Conservation (phyloP, 2,888 invertebrate species). For the Hypomecis atomaria region DNA sequence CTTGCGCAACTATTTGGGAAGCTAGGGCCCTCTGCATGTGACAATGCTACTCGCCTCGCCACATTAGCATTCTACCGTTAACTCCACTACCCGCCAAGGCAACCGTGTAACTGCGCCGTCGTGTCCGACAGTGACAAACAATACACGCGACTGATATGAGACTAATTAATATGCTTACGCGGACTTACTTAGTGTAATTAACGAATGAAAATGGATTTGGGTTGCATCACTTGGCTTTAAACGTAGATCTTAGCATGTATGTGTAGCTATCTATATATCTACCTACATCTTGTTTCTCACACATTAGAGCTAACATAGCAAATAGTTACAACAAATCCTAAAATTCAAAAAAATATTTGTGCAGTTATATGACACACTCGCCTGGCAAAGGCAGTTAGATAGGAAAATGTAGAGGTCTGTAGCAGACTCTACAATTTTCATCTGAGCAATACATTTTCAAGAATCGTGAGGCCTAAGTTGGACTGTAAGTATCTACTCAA, state of each 20-base stretch:
- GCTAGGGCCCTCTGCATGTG: conserved; percentile 57
- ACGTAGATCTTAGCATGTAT: too few species aligned
- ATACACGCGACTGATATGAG: conserved; percentile 39
- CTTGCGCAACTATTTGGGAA: conserved; percentile 76
- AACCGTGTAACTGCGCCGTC: conserved; percentile 38
- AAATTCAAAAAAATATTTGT: too few species aligned
- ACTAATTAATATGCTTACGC: conserved; percentile 44
- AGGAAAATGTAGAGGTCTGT: too few species aligned
- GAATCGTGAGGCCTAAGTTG: neutral
- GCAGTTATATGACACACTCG: too few species aligned
- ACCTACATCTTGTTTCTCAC: too few species aligned
- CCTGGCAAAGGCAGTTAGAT: too few species aligned
- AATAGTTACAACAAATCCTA: too few species aligned
- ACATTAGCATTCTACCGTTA: conserved; percentile 83
- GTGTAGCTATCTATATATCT: too few species aligned
- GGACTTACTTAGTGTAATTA: conserved; percentile 42
- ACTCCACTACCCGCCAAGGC: conserved; percentile 53
- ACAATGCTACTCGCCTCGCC: conserved; percentile 64
- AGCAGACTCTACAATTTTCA: too few species aligned
- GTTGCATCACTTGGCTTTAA: conserved; percentile 42
- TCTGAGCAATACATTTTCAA: too few species aligned
- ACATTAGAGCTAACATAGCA: too few species aligned
- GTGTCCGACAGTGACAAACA: conserved; percentile 38
- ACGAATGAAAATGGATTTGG: conserved; percentile 39
- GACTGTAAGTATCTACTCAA: neutral